A percentile compares a stretch with the other conserved stretches of the same genome.
Evolutionary conservation across 2,797 vertebrate genomes (phyloP).

Genomic region (Acanthis flammea): DNA sequence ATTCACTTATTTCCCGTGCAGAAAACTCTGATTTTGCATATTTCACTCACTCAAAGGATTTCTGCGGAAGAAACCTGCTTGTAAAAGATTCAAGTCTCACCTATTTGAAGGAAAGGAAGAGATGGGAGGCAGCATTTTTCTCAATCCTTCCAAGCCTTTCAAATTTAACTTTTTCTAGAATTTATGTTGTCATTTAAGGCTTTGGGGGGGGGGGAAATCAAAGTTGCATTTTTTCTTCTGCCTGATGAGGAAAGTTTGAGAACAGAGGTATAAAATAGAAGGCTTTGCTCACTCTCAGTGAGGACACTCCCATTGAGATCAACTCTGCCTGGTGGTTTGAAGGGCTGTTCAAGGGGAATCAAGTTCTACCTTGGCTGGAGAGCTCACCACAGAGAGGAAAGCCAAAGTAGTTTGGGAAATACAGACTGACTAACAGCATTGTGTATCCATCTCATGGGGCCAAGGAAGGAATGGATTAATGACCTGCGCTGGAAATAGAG

Average conservation of each 20-base stretch:
- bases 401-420: background rate
- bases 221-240: background rate
- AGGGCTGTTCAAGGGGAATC: fast-evolving
- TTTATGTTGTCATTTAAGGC: background rate
- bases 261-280: background rate
- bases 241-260: background rate
- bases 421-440: background rate
- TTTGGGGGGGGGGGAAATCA: background rate
- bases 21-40: conserved; percentile 25
- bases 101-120: background rate
- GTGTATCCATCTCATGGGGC: background rate
- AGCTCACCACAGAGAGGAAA: background rate
- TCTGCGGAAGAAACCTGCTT: background rate
- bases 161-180: background rate
- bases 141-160: background rate
- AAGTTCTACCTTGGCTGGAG: background rate
- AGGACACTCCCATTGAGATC: fast-evolving
- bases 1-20: conserved; percentile 20
- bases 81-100: background rate
- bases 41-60: conserved; percentile 8
- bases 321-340: background rate
- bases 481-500: background rate
- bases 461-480: background rate
- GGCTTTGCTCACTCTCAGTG: fast-evolving
- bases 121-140: background rate